A percentile compares a stretch with the other conserved stretches of the same genome.
phyloP scores from a whole-genome alignment of 2,797 vertebrate genomes.

The Meriones psammophilus region DNA sequence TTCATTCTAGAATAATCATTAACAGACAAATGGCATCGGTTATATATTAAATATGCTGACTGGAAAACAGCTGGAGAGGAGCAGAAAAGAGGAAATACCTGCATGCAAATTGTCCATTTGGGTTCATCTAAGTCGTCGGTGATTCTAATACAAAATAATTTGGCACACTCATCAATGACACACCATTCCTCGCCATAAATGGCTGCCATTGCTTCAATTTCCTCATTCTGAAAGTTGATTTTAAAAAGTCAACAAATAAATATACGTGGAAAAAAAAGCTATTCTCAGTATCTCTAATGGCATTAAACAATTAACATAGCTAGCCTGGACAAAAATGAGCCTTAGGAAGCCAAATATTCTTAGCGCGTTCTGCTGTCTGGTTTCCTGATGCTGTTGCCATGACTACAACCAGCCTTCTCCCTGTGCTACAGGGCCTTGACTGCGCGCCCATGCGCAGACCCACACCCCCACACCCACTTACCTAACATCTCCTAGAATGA shows the following conservation, averaged over 20 bases:
- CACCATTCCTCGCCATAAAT: conserved; percentile 99
- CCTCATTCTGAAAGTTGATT: conserved; percentile 91
- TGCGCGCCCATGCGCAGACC: too few species aligned
- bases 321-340: not conserved
- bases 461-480: too few species aligned
- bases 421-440: too few species aligned
- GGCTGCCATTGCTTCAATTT: conserved; percentile 97
- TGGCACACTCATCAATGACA: conserved; percentile 94
- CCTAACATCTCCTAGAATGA: not conserved
- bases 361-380: not conserved
- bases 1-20: not conserved
- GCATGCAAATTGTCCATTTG: conserved; percentile 94
- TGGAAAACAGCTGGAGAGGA: conserved; percentile 18
- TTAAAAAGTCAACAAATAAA: conserved; percentile 24
- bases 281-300: not conserved
- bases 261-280: not conserved
- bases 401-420: too few species aligned
- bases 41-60: conserved; percentile 8
- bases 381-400: not conserved
- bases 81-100: conserved; percentile 89
- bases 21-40: conserved; percentile 13
- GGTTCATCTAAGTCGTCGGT: conserved; percentile 89
- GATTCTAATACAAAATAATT: conserved; percentile 97
- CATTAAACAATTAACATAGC: conserved; percentile 4
- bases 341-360: not conserved